A percentile compares a stretch with the other conserved stretches of the same genome.
Evolutionary conservation across 2,113 vertebrate species (phyloP).

Genomic region (Passer montanus): DNA sequence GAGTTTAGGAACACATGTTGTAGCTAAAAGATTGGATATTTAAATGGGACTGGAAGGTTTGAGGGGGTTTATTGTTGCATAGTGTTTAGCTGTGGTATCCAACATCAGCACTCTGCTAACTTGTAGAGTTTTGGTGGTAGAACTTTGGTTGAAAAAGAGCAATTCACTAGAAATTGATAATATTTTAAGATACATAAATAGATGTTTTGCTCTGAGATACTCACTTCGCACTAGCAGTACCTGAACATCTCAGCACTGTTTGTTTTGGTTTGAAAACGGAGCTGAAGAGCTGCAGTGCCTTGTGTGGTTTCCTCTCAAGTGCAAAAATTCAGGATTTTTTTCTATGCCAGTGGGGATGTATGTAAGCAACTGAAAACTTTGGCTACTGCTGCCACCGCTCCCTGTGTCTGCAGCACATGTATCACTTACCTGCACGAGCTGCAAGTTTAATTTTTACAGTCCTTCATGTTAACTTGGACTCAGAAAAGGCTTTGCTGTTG

Average conservation of each 20-base stretch:
- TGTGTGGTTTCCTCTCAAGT: not conserved
- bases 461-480: not conserved
- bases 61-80: not conserved
- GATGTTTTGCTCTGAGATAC: not conserved
- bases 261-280: not conserved
- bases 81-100: not conserved
- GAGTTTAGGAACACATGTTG: not conserved
- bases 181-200: not conserved
- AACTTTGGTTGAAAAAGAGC: not conserved
- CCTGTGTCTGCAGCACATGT: accelerated
- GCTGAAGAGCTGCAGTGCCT: not conserved
- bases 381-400: not conserved
- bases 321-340: not conserved
- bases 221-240: not conserved
- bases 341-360: accelerated
- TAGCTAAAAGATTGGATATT: not conserved
- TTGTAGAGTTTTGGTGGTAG: not conserved
- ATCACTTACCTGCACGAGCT: not conserved
- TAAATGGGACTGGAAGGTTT: not conserved
- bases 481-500: not conserved
- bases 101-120: not conserved
- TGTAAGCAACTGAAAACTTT: not conserved
- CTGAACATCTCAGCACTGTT: not conserved
- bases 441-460: not conserved
- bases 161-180: not conserved